Percentiles rank a stretch among this genome's conserved stretches.
These are phyloP conservation scores for Anser brachyrhynchus DNA, from an alignment of 2,113 vertebrate genomes.

Conservation along the genomic window DNA sequence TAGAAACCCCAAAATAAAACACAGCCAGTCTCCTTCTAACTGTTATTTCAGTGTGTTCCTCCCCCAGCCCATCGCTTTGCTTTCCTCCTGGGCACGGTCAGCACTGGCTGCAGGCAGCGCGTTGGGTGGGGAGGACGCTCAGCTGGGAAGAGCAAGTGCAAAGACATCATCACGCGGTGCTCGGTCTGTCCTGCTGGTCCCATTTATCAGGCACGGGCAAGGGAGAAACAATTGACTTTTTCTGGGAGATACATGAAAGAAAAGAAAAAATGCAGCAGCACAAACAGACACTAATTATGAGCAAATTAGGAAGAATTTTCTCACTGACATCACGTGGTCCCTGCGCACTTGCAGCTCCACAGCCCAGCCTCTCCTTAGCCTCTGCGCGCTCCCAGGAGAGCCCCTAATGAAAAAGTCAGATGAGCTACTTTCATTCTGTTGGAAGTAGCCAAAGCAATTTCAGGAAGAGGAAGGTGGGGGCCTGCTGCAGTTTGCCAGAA, in stretches of 20 bases:
- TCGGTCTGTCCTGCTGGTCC: not conserved
- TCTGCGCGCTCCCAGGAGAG: not conserved
- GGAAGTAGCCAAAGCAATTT: conserved; percentile 23
- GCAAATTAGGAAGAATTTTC: not conserved
- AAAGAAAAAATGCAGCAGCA: not conserved
- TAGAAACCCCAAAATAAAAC: not conserved
- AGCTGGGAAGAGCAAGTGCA: not conserved
- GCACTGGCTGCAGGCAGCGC: not conserved
- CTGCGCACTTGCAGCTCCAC: not conserved
- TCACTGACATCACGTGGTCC: not conserved
- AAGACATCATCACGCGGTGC: not conserved
- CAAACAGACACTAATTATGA: not conserved
- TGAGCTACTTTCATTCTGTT: conserved; percentile 16
- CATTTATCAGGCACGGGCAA: not conserved
- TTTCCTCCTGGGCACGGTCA: not conserved
- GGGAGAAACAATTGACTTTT: not conserved
- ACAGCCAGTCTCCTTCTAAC: not conserved
- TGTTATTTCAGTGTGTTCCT: accelerated
- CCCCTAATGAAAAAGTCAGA: conserved; percentile 20
- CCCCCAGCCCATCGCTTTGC: not conserved
- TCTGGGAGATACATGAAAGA: not conserved
- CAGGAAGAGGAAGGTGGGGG: not conserved
- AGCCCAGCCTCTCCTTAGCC: not conserved
- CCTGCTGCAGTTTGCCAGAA: conserved; percentile 5
- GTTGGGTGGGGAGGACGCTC: not conserved